Evolutionary conservation across 64 coral and sea anemone species (phyloP).

Genomic region (Platygyra sinensis): DNA sequence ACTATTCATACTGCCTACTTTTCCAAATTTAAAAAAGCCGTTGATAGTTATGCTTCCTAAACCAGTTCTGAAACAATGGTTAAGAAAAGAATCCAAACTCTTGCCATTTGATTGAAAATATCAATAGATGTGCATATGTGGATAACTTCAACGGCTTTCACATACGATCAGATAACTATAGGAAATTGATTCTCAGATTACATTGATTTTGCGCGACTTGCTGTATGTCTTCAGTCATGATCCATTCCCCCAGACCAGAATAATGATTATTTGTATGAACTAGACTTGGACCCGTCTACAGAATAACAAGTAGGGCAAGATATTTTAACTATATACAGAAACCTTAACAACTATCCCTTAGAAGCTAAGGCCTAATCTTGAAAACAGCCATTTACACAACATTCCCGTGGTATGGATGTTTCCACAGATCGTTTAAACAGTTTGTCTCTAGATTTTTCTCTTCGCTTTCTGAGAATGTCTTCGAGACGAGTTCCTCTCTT

Average conservation of each 20-base stretch:
- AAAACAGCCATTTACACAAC: constrained; percentile 20
- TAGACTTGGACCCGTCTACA: too few species aligned
- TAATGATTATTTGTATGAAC: neutral
- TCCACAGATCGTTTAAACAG: constrained; percentile 80
- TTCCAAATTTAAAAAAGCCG: neutral
- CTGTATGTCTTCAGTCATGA: neutral
- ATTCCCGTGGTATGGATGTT: constrained; percentile 59
- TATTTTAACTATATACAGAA: constrained; percentile 9
- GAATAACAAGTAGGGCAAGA: neutral
- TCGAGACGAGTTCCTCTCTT: constrained; percentile 91
- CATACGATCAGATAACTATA: neutral
- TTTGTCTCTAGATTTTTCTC: constrained; percentile 78
- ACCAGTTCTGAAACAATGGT: neutral
- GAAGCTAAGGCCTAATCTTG: neutral
- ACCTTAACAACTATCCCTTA: neutral
- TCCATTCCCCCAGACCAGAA: neutral
- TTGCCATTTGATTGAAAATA: neutral
- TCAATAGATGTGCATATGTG: neutral
- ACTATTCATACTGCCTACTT: neutral
- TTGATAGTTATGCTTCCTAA: neutral
- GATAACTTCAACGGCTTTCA: neutral
- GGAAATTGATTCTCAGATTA: too few species aligned
- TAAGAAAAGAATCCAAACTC: neutral
- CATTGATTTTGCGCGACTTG: too few species aligned
- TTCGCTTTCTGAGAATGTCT: constrained; percentile 70